A percentile compares a stretch with the other conserved stretches of the same genome.
phyloP scores from a whole-genome alignment of 2,888 invertebrate species.

The Sminthurides aquaticus region DNA sequence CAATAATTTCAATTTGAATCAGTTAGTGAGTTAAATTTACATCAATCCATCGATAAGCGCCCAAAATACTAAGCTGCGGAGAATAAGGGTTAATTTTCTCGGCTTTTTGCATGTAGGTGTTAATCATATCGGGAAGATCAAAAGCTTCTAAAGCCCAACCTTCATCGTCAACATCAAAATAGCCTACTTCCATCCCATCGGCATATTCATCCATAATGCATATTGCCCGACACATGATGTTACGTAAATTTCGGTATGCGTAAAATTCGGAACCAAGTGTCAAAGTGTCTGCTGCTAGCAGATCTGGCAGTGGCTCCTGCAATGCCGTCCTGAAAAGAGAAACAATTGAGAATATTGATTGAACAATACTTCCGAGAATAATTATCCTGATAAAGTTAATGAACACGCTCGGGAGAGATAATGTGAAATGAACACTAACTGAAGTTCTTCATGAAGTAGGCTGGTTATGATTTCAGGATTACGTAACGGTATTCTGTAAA shows the following conservation, averaged over 20 bases:
- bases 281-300: not conserved
- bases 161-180: not conserved
- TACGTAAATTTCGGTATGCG: not conserved
- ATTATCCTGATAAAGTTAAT: too few relatives aligned
- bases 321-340: not conserved
- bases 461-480: not conserved
- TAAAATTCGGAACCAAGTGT: not conserved
- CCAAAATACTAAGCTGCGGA: not conserved
- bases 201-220: not conserved
- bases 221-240: not conserved
- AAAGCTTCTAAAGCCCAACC: not conserved
- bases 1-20: too few relatives aligned
- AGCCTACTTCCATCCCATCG: not conserved
- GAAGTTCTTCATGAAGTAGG: conserved; percentile 1
- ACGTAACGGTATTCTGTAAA: not conserved
- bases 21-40: too few relatives aligned
- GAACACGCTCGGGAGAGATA: too few relatives aligned
- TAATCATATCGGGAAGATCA: not conserved
- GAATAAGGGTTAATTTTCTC: not conserved
- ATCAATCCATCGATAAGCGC: not conserved
- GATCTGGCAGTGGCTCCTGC: not conserved
- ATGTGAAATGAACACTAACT: not conserved
- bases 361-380: not conserved
- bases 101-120: not conserved
- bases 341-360: not conserved